Base-by-base conservation (phyloP, 2,888 invertebrate species). In the Diloba caeruleocephala region DNA sequence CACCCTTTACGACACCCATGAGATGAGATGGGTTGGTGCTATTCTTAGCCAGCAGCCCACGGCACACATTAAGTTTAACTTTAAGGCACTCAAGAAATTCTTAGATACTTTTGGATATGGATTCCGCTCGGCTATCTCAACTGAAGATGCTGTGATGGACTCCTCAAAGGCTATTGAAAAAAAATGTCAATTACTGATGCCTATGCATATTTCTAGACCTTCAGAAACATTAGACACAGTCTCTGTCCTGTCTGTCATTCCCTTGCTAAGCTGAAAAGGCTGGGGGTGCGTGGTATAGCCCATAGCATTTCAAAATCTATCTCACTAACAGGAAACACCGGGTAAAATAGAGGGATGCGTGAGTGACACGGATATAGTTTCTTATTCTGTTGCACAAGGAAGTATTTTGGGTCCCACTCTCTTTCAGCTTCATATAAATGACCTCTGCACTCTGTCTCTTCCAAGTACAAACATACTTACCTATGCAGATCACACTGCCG, bases 401-500 rank as follows among this genome's bases (percentile, higher is more conserved):
- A n/a, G n/a, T n/a, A n/a, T n/a, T n/a, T n/a, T n/a, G 2, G 38
- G 32, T 0, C 31, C 23, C n/a, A n/a, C n/a, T n/a, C n/a, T n/a
- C n/a, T n/a, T n/a, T n/a, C n/a, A n/a, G n/a, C n/a, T n/a, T n/a
- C 3, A 38, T 17, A 1, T 12, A 29, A 37, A 25, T 15, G 25
- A 25, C 9, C 12, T 37, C n/a, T 37, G 25, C 14, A 14, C 2
- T 7, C 9, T 25, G 37, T 2, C 13, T 1, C 8, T 37, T 1
- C 14, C 3, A 15, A 26, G n/a, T 9, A 8, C n/a, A n/a, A n/a
- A n/a, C n/a, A n/a, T n/a, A n/a, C n/a, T n/a, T n/a, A n/a, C n/a
- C n/a, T n/a, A n/a, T n/a, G 38, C 38, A 15, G 38, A 39, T 10
- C 28, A 38, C 10, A 38, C 38, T 3, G 38, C 38, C 2, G n/a